Percentiles rank a stretch among this genome's conserved stretches.
These are phyloP conservation scores for Holocentrus rufus DNA, from an alignment of 2,797 vertebrate species.

Conservation along the genomic window DNA sequence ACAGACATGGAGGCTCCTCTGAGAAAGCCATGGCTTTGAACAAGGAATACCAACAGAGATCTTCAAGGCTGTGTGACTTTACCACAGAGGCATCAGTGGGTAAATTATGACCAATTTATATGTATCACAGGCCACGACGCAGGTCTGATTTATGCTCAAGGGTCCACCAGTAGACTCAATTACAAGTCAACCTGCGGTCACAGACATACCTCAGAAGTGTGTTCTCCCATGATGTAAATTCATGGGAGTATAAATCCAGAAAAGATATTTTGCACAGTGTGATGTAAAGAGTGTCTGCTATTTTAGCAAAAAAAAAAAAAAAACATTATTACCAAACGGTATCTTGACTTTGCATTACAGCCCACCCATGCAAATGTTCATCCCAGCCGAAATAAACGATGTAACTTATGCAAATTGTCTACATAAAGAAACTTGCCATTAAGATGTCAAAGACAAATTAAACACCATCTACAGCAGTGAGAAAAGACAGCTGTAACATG, in stretches of 20 bases:
- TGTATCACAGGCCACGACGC: conserved; percentile 1
- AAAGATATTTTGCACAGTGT: conserved; percentile 3
- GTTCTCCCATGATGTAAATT: conserved; percentile 26
- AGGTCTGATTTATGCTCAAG: conserved; percentile 30
- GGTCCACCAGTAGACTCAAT: conserved; percentile 17
- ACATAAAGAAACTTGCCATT: too few relatives aligned
- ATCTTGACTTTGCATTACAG: not conserved
- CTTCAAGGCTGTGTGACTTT: conserved; percentile 6
- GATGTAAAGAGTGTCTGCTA: not conserved
- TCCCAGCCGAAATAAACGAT: too few relatives aligned
- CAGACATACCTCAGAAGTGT: conserved; percentile 1
- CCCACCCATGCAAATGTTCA: too few relatives aligned
- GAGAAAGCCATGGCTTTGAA: conserved; percentile 45
- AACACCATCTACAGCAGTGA: too few relatives aligned
- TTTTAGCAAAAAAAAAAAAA: not conserved
- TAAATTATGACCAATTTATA: conserved; percentile 27
- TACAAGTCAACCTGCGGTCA: conserved; percentile 25
- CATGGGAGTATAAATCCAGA: conserved; percentile 12
- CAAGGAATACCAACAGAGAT: conserved; percentile 18
- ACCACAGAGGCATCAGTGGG: conserved; percentile 28
- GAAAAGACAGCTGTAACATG: too few relatives aligned
- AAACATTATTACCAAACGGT: not conserved
- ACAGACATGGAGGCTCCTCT: conserved; percentile 51
- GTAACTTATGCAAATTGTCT: too few relatives aligned
- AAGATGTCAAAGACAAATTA: too few relatives aligned